Evolutionary conservation across 2,888 invertebrate genomes (phyloP), one percentile per base, ranked within the genome.

Genomic region (Sarcophaga variegata): DNA sequence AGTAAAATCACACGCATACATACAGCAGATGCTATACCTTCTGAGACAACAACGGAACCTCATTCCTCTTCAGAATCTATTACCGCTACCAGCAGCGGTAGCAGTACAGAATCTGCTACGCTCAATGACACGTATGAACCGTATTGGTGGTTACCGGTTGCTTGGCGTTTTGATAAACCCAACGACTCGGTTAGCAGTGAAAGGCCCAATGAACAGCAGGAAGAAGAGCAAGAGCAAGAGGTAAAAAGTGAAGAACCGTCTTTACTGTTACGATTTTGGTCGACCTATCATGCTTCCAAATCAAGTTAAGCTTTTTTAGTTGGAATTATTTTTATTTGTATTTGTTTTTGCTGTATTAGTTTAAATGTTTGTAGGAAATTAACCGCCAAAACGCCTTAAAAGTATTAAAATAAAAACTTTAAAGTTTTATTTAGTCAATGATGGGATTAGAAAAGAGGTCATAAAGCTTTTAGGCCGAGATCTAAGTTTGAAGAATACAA

Each of bases 91-190:
- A 87, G 62, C 78, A 72, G 72, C 75, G 83, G 54, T 20, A 74
- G 74, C 22, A 75, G 64, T 60, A 77, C 20, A 37, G 66, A 59
- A 84, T 27, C 77, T 81, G 64, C 87, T 78, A 54, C 86, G 27
- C 25, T 45, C 27, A 74, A 72, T 60, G 88, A 77, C 25, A 88
- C 84, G 12, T 88, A 90, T 45, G 88, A 90, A 63, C 91, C 92
- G 10, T 92, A 92, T 70, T 93, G 93, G 94, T 93, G 94, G 94
- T 70, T 93, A 70, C 93, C 93, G 12, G 87, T 90, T 27, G 90
- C 91, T 8, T 93, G 93, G 92, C 91, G 92, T 49, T 80, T 91
- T 59, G 92, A 93, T 85, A 81, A 66, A 47, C 54, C 79, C 37
- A 71, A 4, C 17, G 54, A 54, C 3, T 8, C 78, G 3, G 22